Base-by-base conservation (phyloP, 2,113 vertebrate genomes). In the Gulo gulo region DNA sequence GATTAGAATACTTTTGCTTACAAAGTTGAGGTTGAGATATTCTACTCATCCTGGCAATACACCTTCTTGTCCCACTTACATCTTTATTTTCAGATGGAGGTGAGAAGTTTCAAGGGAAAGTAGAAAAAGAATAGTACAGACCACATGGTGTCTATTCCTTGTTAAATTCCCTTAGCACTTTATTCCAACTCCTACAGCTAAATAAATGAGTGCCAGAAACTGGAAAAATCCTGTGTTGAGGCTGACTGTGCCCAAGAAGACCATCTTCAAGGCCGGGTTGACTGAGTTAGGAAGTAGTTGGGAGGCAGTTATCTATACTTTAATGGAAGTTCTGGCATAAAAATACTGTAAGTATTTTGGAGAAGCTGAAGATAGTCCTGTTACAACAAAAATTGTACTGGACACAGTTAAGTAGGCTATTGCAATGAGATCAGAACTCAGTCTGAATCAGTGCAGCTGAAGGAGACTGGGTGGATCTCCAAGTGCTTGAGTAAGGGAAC, bases 81-180 rank as follows among this genome's bases (percentile, higher is more conserved):
- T 15, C 13, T 52, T 2, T 59, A 29, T 71, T 79, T 91, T 88
- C 6, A 29, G 45, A 36, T 34, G 9, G 20, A 89, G 12, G 6
- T 45, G 9, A 39, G 8, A 57, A 23, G 15, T 45, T 73, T 94
- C 78, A 92, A 65, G 36, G 6, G 3, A 16, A 73, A n/a, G 16
- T 80, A 55, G 1, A 13, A 39, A 79, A 78, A 13, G 50, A 36
- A 47, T 14, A 76, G 26, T 45, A 16, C 34, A 55, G 29, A 87
- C 5, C n/a, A 1, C n/a, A 26, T 26, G 4, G 0, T 21, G 24
- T 45, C 34, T 34, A 4, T 47, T 76, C 8, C n/a, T 1, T 34
- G 12, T 36, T n/a, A 42, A 65, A 10, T 0, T 9, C 1, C 6
- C 34, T 36, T 78, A 12, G 4, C 21, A 31, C 29, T 86, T n/a